phyloP scores from a whole-genome alignment of 2,797 vertebrate species.

The Siniperca obscura region DNA sequence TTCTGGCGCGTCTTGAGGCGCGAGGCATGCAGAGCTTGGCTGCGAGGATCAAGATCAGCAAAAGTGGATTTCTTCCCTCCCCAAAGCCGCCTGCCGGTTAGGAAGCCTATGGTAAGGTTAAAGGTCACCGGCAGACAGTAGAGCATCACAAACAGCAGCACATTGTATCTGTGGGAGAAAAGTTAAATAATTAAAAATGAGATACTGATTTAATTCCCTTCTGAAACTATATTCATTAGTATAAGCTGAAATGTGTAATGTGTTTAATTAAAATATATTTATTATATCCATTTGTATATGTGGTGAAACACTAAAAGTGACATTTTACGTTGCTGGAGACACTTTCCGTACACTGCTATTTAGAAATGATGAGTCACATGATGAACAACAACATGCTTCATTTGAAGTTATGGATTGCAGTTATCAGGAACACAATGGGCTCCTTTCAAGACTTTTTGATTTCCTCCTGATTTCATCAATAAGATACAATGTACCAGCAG shows the following conservation, averaged over 20 bases:
- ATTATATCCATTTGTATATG: neutral
- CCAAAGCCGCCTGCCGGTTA: slow-evolving; percentile 90
- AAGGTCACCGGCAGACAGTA: slow-evolving; percentile 94
- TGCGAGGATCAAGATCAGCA: slow-evolving; percentile 85
- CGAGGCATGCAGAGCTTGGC: slow-evolving; percentile 85
- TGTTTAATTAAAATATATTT: neutral
- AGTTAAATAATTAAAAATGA: slow-evolving; percentile 10
- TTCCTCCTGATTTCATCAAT: slow-evolving; percentile 11
- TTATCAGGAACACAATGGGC: neutral
- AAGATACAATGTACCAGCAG: neutral
- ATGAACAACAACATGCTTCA: neutral
- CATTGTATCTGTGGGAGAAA: slow-evolving; percentile 82
- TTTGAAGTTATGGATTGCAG: slow-evolving; percentile 8
- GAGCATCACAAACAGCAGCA: slow-evolving; percentile 91
- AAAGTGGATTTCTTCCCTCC: slow-evolving; percentile 80
- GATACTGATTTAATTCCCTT: neutral
- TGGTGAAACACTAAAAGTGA: neutral
- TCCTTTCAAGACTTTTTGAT: neutral
- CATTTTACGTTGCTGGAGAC: neutral
- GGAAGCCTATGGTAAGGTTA: slow-evolving; percentile 92
- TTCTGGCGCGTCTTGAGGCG: slow-evolving; percentile 91
- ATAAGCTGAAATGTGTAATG: neutral
- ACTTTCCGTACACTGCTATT: neutral
- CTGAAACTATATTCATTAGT: neutral
- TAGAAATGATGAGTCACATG: neutral